These are phyloP conservation scores for Zaprionus ghesquierei DNA, from an alignment of 1,140 invertebrate genomes.

Conservation along the genomic window DNA sequence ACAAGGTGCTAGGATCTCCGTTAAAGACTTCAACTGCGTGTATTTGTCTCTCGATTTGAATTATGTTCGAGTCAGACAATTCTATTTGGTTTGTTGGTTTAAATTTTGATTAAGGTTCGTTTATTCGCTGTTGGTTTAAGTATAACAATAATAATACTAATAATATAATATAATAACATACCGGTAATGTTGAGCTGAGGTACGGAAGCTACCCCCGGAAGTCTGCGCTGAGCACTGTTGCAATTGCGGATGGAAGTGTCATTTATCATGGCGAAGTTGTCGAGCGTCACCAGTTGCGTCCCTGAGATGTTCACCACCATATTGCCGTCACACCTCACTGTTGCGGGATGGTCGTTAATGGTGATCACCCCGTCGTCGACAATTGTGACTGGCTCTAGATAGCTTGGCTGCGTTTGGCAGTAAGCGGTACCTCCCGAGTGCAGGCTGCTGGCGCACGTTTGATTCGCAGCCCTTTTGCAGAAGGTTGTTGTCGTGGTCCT, in stretches of 20 bases:
- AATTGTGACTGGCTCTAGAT: neutral
- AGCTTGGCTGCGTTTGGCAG: neutral
- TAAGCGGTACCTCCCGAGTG: neutral
- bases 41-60: slow-evolving; percentile 12
- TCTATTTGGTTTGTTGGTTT: neutral
- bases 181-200: neutral
- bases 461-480: neutral
- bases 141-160: no score
- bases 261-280: no score
- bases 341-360: neutral
- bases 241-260: neutral
- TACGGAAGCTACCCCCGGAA: neutral
- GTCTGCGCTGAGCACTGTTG: neutral
- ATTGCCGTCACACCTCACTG: neutral
- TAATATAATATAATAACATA: no score
- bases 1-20: no score
- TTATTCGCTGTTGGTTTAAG: no score
- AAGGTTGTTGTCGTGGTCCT: neutral
- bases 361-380: neutral
- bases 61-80: slow-evolving; percentile 6
- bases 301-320: no score
- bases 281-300: no score
- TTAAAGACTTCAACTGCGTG: slow-evolving; percentile 8
- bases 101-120: no score
- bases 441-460: neutral